Evolutionary conservation across 2,113 vertebrate genomes (phyloP).

Genomic region (Cavia porcellus): DNA sequence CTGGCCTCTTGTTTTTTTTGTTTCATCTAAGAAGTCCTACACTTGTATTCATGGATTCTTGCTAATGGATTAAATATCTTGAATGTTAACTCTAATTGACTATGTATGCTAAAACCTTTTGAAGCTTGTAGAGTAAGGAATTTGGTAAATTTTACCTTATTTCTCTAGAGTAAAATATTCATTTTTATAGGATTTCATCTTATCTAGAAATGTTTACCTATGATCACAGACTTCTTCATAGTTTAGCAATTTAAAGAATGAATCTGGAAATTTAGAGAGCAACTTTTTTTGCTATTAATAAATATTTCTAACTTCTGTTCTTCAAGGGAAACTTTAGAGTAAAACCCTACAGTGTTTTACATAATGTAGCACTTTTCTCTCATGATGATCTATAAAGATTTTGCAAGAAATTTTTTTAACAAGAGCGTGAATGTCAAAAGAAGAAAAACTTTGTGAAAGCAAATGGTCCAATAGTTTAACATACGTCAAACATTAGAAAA

Average conservation of each 20-base stretch:
- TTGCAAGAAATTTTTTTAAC: not conserved
- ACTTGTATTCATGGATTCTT: not conserved
- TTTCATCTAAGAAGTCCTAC: not conserved
- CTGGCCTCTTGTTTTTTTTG: not conserved
- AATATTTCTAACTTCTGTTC: not conserved
- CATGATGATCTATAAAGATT: not conserved
- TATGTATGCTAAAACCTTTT: not conserved
- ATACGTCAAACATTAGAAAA: not conserved
- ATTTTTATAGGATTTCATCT: not conserved
- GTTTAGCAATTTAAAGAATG: not conserved
- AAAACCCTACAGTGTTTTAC: not conserved
- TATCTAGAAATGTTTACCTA: not conserved
- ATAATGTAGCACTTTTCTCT: not conserved
- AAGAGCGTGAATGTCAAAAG: not conserved
- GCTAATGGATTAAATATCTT: not conserved
- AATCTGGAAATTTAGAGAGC: not conserved
- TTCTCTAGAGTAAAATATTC: not conserved
- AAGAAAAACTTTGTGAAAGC: accelerated
- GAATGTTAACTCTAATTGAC: not conserved
- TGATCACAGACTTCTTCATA: not conserved
- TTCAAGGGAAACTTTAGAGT: not conserved
- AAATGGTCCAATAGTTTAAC: not conserved
- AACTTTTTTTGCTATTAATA: not conserved
- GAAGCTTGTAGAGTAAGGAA: not conserved
- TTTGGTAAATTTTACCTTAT: not conserved